These are phyloP conservation scores for Dermatophagoides farinae DNA, from an alignment of 1,140 invertebrate species.

Conservation along the genomic window DNA sequence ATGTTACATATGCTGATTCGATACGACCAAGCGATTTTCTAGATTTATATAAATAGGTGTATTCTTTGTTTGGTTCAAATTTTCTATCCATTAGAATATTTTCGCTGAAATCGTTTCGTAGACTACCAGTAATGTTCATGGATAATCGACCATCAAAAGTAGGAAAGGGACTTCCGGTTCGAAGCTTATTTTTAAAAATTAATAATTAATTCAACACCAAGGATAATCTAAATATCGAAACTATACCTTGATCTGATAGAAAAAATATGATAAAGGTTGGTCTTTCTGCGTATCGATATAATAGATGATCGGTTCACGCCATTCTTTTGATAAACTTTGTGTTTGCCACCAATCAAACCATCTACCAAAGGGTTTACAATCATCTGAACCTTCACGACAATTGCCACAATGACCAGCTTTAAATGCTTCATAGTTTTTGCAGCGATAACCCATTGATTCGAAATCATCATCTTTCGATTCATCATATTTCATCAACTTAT, in stretches of 20 bases:
- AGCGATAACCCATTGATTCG: neutral
- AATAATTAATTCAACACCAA: too few species aligned
- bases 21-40: too few species aligned
- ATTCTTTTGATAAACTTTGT: neutral
- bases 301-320: neutral
- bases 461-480: neutral
- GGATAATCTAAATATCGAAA: neutral
- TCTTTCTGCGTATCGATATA: neutral
- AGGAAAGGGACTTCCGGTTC: too few species aligned
- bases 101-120: too few species aligned
- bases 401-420: slow-evolving; percentile 31
- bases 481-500: neutral
- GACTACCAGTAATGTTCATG: too few species aligned
- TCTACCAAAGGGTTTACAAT: neutral
- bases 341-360: neutral
- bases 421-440: neutral
- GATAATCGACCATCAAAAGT: too few species aligned
- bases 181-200: too few species aligned
- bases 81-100: too few species aligned
- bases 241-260: neutral
- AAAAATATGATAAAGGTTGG: neutral
- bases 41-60: too few species aligned
- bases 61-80: too few species aligned
- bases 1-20: too few species aligned
- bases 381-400: neutral